These are phyloP conservation scores for Ictalurus furcatus DNA, from an alignment of 2,113 vertebrate species.

Conservation along the genomic window DNA sequence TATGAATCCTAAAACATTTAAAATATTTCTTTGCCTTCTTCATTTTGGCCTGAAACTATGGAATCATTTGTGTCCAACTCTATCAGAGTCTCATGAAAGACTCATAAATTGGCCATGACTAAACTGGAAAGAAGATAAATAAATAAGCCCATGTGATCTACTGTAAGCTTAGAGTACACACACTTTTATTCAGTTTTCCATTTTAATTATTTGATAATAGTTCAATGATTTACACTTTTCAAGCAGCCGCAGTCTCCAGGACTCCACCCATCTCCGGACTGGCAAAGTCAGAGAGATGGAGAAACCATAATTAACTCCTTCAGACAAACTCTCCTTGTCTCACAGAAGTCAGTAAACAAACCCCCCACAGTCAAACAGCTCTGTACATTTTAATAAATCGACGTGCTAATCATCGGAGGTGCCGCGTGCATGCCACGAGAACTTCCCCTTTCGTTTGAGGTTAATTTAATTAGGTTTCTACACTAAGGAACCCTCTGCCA, in stretches of 20 bases:
- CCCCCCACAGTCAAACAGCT: background rate
- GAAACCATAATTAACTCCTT: constrained; percentile 43
- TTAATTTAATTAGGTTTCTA: constrained; percentile 54
- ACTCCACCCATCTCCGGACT: background rate
- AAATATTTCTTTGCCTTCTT: background rate
- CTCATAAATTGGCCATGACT: background rate
- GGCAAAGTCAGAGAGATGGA: constrained; percentile 18
- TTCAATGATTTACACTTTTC: background rate
- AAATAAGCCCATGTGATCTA: background rate
- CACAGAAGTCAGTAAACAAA: constrained; percentile 46
- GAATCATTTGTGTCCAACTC: background rate
- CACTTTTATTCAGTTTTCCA: background rate
- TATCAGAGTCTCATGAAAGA: background rate
- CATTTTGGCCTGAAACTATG: background rate
- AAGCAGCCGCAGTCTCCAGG: background rate
- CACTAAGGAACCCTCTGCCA: constrained; percentile 11
- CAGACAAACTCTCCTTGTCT: constrained; percentile 15
- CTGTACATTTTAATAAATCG: constrained; percentile 55
- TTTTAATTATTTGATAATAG: background rate
- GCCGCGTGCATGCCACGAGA: background rate
- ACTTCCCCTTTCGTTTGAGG: constrained; percentile 47
- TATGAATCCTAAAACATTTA: background rate
- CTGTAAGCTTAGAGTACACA: background rate
- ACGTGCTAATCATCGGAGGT: constrained; percentile 51
- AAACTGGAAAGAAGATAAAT: background rate